Percentiles rank a stretch among this genome's conserved stretches.
Conservation (phyloP, 2,113 vertebrate species). For the Phylloscopus trochilus region DNA sequence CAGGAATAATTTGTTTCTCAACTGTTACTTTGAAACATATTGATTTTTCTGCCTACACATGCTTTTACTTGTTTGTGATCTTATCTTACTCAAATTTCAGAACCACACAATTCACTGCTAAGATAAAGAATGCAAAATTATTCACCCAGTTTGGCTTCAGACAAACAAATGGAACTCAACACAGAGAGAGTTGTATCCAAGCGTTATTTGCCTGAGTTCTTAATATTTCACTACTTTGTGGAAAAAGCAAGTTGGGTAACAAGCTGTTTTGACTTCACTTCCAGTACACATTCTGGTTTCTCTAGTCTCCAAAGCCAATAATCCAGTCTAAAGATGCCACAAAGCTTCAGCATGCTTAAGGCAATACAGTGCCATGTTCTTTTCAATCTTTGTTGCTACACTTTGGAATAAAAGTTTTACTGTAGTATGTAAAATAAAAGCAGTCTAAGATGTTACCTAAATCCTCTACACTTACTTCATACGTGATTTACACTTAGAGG, state of each 20-base stretch:
- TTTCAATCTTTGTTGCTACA: neutral
- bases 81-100: slow-evolving; percentile 53
- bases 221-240: slow-evolving; percentile 23
- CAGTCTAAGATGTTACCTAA: neutral
- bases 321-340: slow-evolving; percentile 7
- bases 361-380: neutral
- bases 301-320: slow-evolving; percentile 53
- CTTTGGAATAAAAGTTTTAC: neutral
- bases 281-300: slow-evolving; percentile 49
- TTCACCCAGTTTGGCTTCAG: slow-evolving; percentile 32
- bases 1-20: slow-evolving; percentile 31
- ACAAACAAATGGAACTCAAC: slow-evolving; percentile 22
- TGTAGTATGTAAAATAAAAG: neutral
- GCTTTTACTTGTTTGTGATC: slow-evolving; percentile 50
- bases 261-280: slow-evolving; percentile 32
- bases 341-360: slow-evolving; percentile 4
- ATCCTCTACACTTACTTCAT: neutral
- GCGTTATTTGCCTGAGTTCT: neutral
- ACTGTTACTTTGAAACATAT: slow-evolving; percentile 31
- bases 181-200: neutral
- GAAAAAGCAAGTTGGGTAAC: slow-evolving; percentile 42
- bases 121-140: slow-evolving; percentile 51
- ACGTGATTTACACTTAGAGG: neutral
- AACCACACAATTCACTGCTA: slow-evolving; percentile 13
- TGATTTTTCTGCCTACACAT: slow-evolving; percentile 50